Evolutionary conservation across 92 coral and sea anemone species (phyloP).

Genomic region (Porites cylindrica): DNA sequence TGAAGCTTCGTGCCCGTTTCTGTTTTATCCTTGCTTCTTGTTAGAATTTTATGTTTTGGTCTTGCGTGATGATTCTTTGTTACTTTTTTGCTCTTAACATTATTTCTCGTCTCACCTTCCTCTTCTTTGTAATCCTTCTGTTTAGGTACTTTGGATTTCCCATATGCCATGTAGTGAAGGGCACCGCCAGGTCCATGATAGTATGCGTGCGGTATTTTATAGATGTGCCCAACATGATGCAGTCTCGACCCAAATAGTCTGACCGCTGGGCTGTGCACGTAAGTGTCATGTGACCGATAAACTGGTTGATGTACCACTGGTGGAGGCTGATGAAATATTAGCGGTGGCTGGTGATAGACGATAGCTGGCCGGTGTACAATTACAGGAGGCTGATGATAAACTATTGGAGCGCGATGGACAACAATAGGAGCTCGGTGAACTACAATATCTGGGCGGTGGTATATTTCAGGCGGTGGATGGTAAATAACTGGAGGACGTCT

Average conservation of each 20-base stretch:
- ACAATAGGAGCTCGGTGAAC: conserved; percentile 97
- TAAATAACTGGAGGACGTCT: conserved; percentile 95
- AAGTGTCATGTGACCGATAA: conserved; percentile 84
- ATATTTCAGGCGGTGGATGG: conserved; percentile 98
- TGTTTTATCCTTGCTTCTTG: conserved; percentile 55
- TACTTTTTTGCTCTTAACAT: conserved; percentile 42
- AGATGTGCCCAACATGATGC: conserved; percentile 69
- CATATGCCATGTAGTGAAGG: conserved; percentile 75
- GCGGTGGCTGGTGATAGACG: conserved; percentile 91
- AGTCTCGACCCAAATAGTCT: conserved; percentile 68
- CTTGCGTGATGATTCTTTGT: background rate
- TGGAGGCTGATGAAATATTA: conserved; percentile 89
- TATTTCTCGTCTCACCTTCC: conserved; percentile 43
- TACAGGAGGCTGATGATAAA: conserved; percentile 97
- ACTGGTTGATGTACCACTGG: conserved; percentile 91
- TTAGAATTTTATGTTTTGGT: conserved; percentile 32
- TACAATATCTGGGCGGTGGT: conserved; percentile 96
- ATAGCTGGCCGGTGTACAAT: conserved; percentile 96
- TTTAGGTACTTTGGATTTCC: conserved; percentile 84
- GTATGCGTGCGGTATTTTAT: conserved; percentile 79
- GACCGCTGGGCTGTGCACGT: conserved; percentile 70
- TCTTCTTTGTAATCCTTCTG: conserved; percentile 48
- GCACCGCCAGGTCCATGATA: conserved; percentile 77
- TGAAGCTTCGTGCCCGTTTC: conserved; percentile 74
- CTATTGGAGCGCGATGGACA: conserved; percentile 94